Evolutionary conservation across 2,797 vertebrate genomes (phyloP).

Genomic region (Moxostoma hubbsi): DNA sequence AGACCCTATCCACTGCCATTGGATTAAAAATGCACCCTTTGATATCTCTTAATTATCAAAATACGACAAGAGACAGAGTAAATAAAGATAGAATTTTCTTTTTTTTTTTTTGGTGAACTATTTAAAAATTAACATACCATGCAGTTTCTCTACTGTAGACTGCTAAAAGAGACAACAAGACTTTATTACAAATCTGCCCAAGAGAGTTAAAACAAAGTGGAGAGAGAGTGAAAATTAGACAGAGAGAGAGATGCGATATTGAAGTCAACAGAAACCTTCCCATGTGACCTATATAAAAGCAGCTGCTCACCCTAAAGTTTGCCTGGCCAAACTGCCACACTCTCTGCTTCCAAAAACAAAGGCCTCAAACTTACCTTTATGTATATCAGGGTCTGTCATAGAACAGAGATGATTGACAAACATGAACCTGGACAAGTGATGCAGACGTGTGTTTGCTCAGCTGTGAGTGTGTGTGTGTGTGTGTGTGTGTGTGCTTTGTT

Average conservation of each 20-base stretch:
- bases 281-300: slow-evolving; percentile 38
- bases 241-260: background rate
- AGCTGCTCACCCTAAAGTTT: slow-evolving; percentile 39
- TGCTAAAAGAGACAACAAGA: background rate
- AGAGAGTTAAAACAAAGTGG: background rate
- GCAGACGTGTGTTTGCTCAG: slow-evolving; percentile 72
- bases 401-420: slow-evolving; percentile 55
- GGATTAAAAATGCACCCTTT: background rate
- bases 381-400: slow-evolving; percentile 33
- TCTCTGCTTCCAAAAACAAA: slow-evolving; percentile 43
- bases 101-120: background rate
- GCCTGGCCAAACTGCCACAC: slow-evolving; percentile 19
- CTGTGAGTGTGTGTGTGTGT: slow-evolving; percentile 53
- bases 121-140: background rate
- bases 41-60: no score
- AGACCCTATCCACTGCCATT: background rate
- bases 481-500: slow-evolving; percentile 26
- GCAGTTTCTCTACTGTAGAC: background rate
- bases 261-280: slow-evolving; percentile 34
- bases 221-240: slow-evolving; percentile 1
- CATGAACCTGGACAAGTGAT: slow-evolving; percentile 38
- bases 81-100: background rate
- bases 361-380: slow-evolving; percentile 56
- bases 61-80: background rate
- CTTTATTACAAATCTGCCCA: background rate